A percentile compares a stretch with the other conserved stretches of the same genome.
Evolutionary conservation across 53 echinoderm and acorn worm genomes (phyloP).

Genomic region (Crossaster papposus): DNA sequence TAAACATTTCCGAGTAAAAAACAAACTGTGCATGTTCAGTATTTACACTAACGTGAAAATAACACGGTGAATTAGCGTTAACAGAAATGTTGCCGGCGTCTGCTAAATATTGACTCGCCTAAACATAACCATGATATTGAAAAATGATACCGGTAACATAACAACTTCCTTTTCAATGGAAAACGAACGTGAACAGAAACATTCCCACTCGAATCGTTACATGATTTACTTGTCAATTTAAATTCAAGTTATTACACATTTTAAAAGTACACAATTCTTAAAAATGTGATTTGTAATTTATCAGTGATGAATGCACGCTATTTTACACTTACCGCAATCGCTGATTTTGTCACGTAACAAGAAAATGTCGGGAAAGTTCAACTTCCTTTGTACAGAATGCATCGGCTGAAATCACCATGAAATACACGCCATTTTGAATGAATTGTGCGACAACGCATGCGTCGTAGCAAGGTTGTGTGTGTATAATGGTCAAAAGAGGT

Average conservation of each 20-base stretch:
- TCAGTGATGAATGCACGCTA: not conserved
- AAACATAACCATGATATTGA: too few species aligned
- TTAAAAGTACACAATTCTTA: not conserved
- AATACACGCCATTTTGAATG: conserved; percentile 70
- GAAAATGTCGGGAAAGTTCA: conserved; percentile 41
- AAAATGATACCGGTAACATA: not conserved
- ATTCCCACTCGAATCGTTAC: too few species aligned
- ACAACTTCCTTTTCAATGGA: not conserved
- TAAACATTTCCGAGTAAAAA: too few species aligned
- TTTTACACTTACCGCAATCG: conserved; percentile 23
- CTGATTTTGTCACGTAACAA: not conserved
- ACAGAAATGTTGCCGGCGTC: too few species aligned
- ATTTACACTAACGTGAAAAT: too few species aligned
- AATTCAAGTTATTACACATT: not conserved
- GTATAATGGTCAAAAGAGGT: conserved; percentile 28
- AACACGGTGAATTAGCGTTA: too few species aligned
- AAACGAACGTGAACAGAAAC: not conserved
- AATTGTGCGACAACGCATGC: conserved; percentile 41
- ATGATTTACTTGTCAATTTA: not conserved
- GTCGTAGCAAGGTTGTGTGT: conserved; percentile 1
- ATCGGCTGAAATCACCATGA: conserved; percentile 31
- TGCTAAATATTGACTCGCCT: too few species aligned
- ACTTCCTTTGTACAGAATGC: conserved; percentile 62
- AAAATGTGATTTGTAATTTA: not conserved
- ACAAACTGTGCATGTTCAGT: too few species aligned